These are phyloP conservation scores for Phasianus colchicus DNA, from an alignment of 2,113 vertebrate species.

Conservation along the genomic window DNA sequence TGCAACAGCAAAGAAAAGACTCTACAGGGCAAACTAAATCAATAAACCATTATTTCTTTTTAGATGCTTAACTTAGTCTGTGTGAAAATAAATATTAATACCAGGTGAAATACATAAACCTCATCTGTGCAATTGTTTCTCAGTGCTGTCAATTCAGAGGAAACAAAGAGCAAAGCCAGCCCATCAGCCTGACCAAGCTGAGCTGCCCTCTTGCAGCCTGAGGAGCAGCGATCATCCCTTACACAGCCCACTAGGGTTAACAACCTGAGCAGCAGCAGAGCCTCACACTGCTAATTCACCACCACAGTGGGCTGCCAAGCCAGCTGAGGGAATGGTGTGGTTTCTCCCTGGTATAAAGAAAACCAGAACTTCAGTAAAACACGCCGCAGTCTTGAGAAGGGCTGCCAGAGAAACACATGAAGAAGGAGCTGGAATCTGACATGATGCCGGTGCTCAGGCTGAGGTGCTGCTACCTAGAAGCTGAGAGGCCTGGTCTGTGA, in stretches of 20 bases:
- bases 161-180: neutral
- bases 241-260: neutral
- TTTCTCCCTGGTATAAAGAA: constrained; percentile 37
- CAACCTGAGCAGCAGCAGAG: neutral
- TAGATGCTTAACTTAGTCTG: neutral
- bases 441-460: neutral
- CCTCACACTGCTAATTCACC: neutral
- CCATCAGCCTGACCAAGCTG: neutral
- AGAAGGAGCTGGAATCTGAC: neutral
- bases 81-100: neutral
- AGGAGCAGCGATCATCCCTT: neutral
- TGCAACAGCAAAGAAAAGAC: neutral
- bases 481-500: rapidly evolving
- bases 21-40: neutral
- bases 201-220: neutral
- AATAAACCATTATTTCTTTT: neutral
- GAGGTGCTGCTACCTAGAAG: neutral
- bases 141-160: neutral
- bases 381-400: neutral
- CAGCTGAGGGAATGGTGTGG: constrained; percentile 31
- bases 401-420: neutral
- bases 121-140: neutral
- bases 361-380: constrained; percentile 39
- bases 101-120: neutral
- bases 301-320: constrained; percentile 2